Percentiles rank a stretch among this genome's conserved stretches.
Evolutionary conservation across 2,797 vertebrate genomes (phyloP).

Genomic region (Fringilla coelebs): DNA sequence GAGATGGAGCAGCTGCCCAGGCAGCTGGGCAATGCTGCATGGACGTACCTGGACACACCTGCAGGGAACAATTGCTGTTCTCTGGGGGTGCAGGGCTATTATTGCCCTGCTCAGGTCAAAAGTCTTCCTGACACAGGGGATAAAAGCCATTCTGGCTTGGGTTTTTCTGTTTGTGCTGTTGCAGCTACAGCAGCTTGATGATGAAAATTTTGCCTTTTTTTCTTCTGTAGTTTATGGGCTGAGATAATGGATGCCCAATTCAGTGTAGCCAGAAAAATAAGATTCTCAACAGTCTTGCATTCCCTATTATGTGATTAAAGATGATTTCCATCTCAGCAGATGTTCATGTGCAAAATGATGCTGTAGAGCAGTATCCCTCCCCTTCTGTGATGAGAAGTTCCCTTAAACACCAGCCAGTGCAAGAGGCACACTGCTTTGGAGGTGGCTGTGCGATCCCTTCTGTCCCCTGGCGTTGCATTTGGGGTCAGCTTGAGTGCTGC

Average conservation of each 20-base stretch:
- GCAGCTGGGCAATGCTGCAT: background rate
- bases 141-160: background rate
- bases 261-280: background rate
- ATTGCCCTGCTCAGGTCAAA: background rate
- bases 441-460: background rate
- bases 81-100: background rate
- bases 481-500: background rate
- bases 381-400: background rate
- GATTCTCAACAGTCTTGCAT: background rate
- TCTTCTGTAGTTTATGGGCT: background rate
- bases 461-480: background rate
- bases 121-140: background rate
- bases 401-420: background rate
- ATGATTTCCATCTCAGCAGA: background rate
- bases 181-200: background rate
- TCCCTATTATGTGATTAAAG: background rate
- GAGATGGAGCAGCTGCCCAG: background rate
- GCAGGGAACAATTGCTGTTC: background rate
- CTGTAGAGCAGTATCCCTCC: background rate
- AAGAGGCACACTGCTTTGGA: background rate
- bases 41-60: background rate
- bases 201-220: background rate
- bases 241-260: background rate
- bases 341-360: background rate
- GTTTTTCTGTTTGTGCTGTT: background rate